These are phyloP conservation scores for Crotalus helleri DNA, from an alignment of 2,113 vertebrate genomes.

Conservation along the genomic window DNA sequence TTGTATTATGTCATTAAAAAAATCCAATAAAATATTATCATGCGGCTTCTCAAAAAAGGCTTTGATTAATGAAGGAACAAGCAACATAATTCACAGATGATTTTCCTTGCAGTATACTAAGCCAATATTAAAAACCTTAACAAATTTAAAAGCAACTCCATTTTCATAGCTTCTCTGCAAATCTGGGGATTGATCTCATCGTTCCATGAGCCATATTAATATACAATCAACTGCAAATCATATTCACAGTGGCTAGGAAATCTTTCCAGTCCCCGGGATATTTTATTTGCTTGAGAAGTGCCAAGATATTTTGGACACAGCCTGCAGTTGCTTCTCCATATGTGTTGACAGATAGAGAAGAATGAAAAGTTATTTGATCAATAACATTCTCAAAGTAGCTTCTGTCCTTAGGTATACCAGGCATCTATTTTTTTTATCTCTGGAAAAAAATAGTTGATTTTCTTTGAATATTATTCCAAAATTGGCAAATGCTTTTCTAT, in stretches of 20 bases:
- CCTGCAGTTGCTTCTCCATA: not conserved
- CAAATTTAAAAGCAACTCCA: slow-evolving; percentile 2
- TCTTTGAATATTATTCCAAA: slow-evolving; percentile 2
- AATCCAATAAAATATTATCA: not conserved
- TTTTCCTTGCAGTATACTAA: accelerated
- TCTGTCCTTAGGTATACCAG: not conserved
- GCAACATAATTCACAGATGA: accelerated
- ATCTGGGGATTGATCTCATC: not conserved
- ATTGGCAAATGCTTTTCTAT: not conserved
- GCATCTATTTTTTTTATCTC: not conserved
- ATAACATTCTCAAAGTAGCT: not conserved
- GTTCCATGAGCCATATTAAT: not conserved
- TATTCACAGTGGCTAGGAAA: not conserved
- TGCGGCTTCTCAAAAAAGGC: not conserved
- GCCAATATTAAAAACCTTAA: not conserved
- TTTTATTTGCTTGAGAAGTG: slow-evolving; percentile 8
- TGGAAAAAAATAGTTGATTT: not conserved
- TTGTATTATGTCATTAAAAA: not conserved
- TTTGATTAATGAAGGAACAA: accelerated
- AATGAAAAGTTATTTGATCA: not conserved
- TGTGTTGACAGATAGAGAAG: slow-evolving; percentile 1
- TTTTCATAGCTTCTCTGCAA: not conserved
- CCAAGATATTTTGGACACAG: not conserved
- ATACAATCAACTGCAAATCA: not conserved
- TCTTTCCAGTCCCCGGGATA: not conserved